Evolutionary conservation across 1,140 invertebrate genomes (phyloP).

Genomic region (Diabrotica virgifera): DNA sequence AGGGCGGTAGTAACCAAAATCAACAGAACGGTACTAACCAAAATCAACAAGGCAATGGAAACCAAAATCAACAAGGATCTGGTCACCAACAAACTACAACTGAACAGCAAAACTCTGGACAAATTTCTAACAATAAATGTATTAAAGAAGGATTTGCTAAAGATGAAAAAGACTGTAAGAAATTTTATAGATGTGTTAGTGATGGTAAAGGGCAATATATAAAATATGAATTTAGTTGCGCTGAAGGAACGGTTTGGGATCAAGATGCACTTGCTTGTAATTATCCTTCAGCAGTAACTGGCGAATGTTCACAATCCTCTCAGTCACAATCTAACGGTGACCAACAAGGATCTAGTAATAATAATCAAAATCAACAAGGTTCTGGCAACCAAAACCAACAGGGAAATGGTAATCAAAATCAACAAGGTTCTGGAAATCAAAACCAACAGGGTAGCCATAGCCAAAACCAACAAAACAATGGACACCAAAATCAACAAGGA

Average conservation of each 20-base stretch:
- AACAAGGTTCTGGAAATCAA: constrained; percentile 8
- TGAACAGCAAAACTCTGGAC: no score
- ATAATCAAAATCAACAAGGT: constrained; percentile 13
- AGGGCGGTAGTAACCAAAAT: not conserved
- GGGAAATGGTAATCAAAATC: not conserved
- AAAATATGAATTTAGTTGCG: constrained; percentile 62
- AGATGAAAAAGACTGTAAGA: constrained; percentile 59
- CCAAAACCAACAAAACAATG: constrained; percentile 22
- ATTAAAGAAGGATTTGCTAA: constrained; percentile 55
- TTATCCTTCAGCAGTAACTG: constrained; percentile 50
- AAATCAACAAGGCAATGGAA: constrained; percentile 7
- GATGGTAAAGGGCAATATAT: constrained; percentile 53
- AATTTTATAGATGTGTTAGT: constrained; percentile 67
- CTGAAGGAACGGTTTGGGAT: constrained; percentile 63
- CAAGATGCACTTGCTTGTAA: constrained; percentile 57
- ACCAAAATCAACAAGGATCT: not conserved
- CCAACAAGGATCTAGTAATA: not conserved
- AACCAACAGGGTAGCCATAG: constrained; percentile 11
- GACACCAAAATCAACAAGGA: constrained; percentile 21
- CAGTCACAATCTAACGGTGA: no score
- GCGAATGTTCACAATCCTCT: constrained; percentile 23
- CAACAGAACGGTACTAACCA: constrained; percentile 9
- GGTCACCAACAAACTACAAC: no score
- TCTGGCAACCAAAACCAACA: constrained; percentile 4
- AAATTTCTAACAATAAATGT: constrained; percentile 38